phyloP scores from a whole-genome alignment of 2,797 vertebrate genomes.

The Epinephelus malabaricus region DNA sequence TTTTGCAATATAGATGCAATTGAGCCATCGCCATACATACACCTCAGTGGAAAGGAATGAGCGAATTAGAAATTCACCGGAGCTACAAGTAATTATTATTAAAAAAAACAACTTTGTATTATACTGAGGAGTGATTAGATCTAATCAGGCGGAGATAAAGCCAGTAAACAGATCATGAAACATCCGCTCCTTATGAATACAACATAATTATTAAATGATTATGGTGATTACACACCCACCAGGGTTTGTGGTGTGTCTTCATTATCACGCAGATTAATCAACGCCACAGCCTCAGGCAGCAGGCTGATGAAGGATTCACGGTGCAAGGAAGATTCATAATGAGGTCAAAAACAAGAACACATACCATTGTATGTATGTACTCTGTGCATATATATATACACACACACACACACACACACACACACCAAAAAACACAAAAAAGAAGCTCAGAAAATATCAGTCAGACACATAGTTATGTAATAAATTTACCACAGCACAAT shows the following conservation, averaged over 20 bases:
- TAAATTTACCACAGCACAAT: not conserved
- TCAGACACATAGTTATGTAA: not conserved
- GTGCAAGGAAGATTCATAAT: conserved; percentile 14
- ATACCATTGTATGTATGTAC: not conserved
- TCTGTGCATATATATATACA: too few species aligned
- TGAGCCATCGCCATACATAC: conserved; percentile 42
- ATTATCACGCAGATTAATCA: conserved; percentile 73
- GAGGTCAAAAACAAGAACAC: conserved; percentile 22
- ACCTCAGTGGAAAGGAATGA: conserved; percentile 14
- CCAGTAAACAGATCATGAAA: conserved; percentile 76
- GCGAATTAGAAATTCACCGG: conserved; percentile 52
- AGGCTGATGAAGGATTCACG: conserved; percentile 20
- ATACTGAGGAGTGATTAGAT: conserved; percentile 68
- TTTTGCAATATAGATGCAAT: conserved; percentile 67
- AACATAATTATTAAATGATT: conserved; percentile 82
- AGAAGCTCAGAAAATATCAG: not conserved
- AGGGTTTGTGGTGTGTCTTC: conserved; percentile 62
- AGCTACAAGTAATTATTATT: conserved; percentile 60
- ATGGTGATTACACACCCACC: conserved; percentile 75
- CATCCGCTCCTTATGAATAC: conserved; percentile 70
- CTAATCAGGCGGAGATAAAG: conserved; percentile 76
- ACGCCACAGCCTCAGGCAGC: conserved; percentile 44
- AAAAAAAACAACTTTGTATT: conserved; percentile 44
- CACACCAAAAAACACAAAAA: too few species aligned
- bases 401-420: too few species aligned